phyloP scores from a whole-genome alignment of 2,113 vertebrate species.

The Syrmaticus mikado region DNA sequence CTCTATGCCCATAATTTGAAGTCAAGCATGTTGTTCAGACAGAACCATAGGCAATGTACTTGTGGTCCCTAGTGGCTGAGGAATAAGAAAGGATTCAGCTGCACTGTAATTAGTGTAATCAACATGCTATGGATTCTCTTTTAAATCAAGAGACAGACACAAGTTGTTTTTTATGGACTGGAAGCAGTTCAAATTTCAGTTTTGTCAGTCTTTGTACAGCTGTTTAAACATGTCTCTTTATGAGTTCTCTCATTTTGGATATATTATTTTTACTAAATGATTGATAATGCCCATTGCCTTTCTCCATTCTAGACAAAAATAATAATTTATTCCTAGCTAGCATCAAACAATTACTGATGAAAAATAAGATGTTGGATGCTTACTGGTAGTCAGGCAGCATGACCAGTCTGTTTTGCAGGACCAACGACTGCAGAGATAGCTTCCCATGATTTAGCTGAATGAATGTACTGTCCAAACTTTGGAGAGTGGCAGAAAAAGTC shows the following conservation, averaged over 20 bases:
- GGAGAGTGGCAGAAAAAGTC: not conserved
- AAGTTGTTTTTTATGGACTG: not conserved
- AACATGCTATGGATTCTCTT: not conserved
- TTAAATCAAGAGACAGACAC: not conserved
- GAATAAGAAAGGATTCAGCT: not conserved
- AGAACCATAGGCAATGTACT: not conserved
- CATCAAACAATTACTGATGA: not conserved
- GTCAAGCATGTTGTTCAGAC: not conserved
- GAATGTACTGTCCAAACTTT: not conserved
- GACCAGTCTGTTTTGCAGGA: not conserved
- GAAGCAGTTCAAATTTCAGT: not conserved
- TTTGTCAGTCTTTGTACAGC: not conserved
- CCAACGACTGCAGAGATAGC: not conserved
- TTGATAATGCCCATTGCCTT: not conserved
- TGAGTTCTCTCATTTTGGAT: not conserved
- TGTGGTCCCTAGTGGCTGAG: not conserved
- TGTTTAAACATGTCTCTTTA: not conserved
- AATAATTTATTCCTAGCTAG: not conserved
- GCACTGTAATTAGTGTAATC: not conserved
- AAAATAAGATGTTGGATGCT: not conserved
- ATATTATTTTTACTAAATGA: not conserved
- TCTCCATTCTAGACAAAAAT: not conserved
- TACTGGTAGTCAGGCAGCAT: not conserved
- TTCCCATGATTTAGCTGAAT: not conserved
- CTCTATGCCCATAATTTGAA: slow-evolving; percentile 6